These are phyloP conservation scores for Nemopilema nomurai DNA, from an alignment of 30 jellyfish, hydroid and myxozoan genomes.

Conservation along the genomic window DNA sequence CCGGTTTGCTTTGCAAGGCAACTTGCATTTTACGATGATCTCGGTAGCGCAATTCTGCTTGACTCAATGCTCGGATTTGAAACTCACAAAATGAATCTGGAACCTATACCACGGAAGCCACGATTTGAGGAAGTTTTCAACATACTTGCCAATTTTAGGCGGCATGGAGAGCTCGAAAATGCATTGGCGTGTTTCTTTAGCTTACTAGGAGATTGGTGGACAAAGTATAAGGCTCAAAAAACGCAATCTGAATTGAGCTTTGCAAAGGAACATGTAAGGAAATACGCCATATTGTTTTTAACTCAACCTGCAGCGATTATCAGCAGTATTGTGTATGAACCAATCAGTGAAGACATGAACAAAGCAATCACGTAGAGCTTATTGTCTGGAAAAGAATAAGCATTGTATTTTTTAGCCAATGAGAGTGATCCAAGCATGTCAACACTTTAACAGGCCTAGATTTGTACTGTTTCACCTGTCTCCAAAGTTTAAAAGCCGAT, in stretches of 20 bases:
- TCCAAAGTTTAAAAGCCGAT: no score
- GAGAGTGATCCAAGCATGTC: background rate
- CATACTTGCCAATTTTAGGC: conserved; percentile 70
- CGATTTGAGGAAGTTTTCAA: conserved; percentile 61
- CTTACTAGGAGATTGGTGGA: conserved; percentile 79
- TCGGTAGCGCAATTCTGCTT: conserved; percentile 82
- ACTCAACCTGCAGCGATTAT: background rate
- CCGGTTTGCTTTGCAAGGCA: conserved; percentile 62
- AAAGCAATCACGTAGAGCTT: background rate
- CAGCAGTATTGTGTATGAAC: conserved; percentile 22
- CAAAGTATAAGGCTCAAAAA: conserved; percentile 31
- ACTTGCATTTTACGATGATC: conserved; percentile 88
- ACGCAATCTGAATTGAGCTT: conserved; percentile 49
- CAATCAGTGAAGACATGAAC: conserved; percentile 16
- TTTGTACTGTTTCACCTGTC: background rate
- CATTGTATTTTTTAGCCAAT: background rate
- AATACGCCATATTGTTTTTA: conserved; percentile 22
- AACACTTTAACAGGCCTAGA: background rate
- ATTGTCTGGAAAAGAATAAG: background rate
- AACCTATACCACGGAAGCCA: conserved; percentile 53
- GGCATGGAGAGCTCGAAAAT: conserved; percentile 74
- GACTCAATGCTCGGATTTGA: conserved; percentile 87
- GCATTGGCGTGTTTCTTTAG: conserved; percentile 56
- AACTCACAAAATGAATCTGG: conserved; percentile 89
- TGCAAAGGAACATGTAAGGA: conserved; percentile 83